Conservation (phyloP, 2,888 invertebrate genomes). For the Portevinia maculata region DNA sequence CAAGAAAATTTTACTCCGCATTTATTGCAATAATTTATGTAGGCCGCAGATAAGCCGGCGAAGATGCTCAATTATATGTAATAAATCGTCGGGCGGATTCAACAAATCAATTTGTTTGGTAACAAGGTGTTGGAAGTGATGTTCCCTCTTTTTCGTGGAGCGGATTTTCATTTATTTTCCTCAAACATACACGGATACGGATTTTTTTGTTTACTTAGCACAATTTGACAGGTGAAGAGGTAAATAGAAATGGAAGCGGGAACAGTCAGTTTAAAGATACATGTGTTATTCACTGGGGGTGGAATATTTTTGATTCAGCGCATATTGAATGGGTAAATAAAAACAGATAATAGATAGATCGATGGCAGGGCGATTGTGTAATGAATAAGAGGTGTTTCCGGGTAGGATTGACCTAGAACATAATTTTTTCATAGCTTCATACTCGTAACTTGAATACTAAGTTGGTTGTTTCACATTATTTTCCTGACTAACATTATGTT, state of each 20-base stretch:
- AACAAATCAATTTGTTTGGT: slow-evolving; percentile 69
- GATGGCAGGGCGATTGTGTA: slow-evolving; percentile 1
- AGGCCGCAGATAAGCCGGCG: background rate
- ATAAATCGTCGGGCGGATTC: slow-evolving; percentile 65
- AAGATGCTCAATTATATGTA: slow-evolving; percentile 37
- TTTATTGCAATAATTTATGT: slow-evolving; percentile 33
- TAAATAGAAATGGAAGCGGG: slow-evolving; percentile 55
- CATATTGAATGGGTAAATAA: slow-evolving; percentile 51
- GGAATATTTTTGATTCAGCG: slow-evolving; percentile 44
- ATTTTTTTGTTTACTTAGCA: slow-evolving; percentile 58
- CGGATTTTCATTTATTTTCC: slow-evolving; percentile 65
- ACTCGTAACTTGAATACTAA: too few species aligned
- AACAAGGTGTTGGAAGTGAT: slow-evolving; percentile 1
- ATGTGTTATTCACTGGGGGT: slow-evolving; percentile 30
- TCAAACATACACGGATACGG: slow-evolving; percentile 6
- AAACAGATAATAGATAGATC: slow-evolving; percentile 25
- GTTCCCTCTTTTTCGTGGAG: slow-evolving; percentile 7
- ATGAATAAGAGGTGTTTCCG: background rate
- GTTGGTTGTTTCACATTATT: too few species aligned
- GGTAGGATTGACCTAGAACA: too few species aligned
- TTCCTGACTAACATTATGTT: too few species aligned
- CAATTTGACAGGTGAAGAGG: slow-evolving; percentile 61
- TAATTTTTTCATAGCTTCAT: too few species aligned
- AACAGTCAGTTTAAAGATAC: slow-evolving; percentile 25
- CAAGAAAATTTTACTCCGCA: slow-evolving; percentile 26